Base-by-base conservation (phyloP, 2,888 invertebrate species). In the Tromatobia lineatoria region DNA sequence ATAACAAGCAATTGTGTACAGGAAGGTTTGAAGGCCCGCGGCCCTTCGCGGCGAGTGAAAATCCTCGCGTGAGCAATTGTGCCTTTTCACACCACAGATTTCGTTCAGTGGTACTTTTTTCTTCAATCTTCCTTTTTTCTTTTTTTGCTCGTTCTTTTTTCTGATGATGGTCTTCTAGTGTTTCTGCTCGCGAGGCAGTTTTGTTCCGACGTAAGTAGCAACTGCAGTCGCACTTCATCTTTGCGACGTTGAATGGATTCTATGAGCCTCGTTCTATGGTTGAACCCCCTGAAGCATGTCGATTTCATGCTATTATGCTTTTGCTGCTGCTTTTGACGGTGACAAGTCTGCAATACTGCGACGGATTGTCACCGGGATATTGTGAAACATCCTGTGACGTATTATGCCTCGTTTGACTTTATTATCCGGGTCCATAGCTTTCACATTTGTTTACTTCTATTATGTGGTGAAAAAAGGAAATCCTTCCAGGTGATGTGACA, bases 341-440 rank as follows among this genome's bases (percentile, higher is more conserved):
- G 77, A 61, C 59, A 42, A 61, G 57, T 64, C 64, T 64, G 64
- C 25, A 54, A 18, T 34, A 42, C 66, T 69, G 69, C 69, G 54
- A 61, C 52, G 47, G 73, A 73, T 57, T 50, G 47, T 61, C 61
- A 74, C 64, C 74, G 64, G 82, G 70, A 83, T 79, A 83, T 79
- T 74, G 70, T 45, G 64, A 70, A 79, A 83, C 54, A 70, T 83
- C 82, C 82, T 52, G 69, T 57, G 61, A 52, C 70, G 54, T 64
- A 18, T 13, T 47, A 61, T 64, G 10, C 13, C 8, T 13, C 50
- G 25, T 64, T 52, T 38, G 23, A 54, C 34, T 64, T 45, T 52
- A 34, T 61, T 18, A 61, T 29, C 34, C 50, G 64, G 64, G 50
- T 23, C 23, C 64, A 50, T 66, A 13, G 45, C 61, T 59, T 74